These are phyloP conservation scores for Tiliacea aurago DNA, from an alignment of 2,888 invertebrate genomes.

Conservation along the genomic window DNA sequence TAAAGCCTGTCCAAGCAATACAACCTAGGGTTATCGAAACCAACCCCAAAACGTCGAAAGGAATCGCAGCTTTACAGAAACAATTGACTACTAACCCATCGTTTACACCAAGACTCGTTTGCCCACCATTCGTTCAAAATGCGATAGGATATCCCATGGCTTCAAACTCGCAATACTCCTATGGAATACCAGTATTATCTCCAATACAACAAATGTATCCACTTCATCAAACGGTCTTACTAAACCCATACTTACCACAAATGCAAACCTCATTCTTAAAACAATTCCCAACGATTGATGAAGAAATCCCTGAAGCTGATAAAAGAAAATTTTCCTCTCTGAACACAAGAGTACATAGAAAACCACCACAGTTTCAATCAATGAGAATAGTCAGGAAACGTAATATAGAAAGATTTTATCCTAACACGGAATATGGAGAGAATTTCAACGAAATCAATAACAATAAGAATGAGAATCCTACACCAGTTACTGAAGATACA, in stretches of 20 bases:
- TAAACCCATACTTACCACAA: constrained; percentile 85
- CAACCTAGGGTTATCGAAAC: constrained; percentile 89
- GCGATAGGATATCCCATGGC: constrained; percentile 77
- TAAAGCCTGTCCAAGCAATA: constrained; percentile 91
- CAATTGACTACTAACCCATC: constrained; percentile 88
- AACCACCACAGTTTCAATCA: constrained; percentile 85
- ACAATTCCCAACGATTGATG: constrained; percentile 85
- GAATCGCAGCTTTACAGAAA: constrained; percentile 84
- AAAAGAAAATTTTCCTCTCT: constrained; percentile 86
- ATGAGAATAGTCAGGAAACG: constrained; percentile 87
- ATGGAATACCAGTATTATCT: constrained; percentile 84
- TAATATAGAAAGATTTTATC: constrained; percentile 88
- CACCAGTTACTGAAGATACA: constrained; percentile 76
- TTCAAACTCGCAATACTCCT: constrained; percentile 76
- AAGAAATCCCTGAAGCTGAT: constrained; percentile 78
- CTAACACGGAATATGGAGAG: constrained; percentile 87
- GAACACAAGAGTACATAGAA: constrained; percentile 82
- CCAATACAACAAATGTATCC: constrained; percentile 88
- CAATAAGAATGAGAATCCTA: constrained; percentile 77
- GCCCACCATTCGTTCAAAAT: constrained; percentile 87
- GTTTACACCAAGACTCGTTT: constrained; percentile 86
- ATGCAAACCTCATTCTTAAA: constrained; percentile 85
- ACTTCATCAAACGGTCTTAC: constrained; percentile 84
- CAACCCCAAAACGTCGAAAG: constrained; percentile 80
- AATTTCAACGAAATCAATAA: constrained; percentile 88